phyloP scores from a whole-genome alignment of 2,797 vertebrate genomes.

The Arrhamphus sclerolepis region DNA sequence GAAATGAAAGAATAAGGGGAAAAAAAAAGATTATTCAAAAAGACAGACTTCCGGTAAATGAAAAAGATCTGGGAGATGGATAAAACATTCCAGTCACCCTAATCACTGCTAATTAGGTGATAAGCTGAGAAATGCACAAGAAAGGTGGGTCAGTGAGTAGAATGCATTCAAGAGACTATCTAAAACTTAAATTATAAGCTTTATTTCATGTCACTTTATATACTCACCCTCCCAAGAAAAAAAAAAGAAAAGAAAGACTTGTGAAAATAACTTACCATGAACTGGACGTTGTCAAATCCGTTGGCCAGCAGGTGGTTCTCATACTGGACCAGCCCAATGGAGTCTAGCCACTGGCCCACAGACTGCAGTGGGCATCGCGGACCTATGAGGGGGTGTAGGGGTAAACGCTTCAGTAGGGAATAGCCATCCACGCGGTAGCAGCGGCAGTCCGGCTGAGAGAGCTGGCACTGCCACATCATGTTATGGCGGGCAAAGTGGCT shows the following conservation, averaged over 20 bases:
- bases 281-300: slow-evolving; percentile 98
- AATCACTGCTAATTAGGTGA: slow-evolving; percentile 19
- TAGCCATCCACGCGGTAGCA: slow-evolving; percentile 98
- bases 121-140: slow-evolving; percentile 10
- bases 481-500: slow-evolving; percentile 94
- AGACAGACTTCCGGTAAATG: slow-evolving; percentile 10
- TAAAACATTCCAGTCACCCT: background rate
- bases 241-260: background rate
- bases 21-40: slow-evolving; percentile 17
- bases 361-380: slow-evolving; percentile 96
- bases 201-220: too few relatives aligned
- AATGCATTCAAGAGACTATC: background rate
- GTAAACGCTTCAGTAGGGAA: slow-evolving; percentile 97
- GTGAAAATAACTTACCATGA: slow-evolving; percentile 90
- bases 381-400: slow-evolving; percentile 99
- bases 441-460: slow-evolving; percentile 98
- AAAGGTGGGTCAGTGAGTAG: background rate
- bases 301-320: slow-evolving; percentile 99
- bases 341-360: slow-evolving; percentile 98
- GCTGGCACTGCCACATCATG: slow-evolving; percentile 99
- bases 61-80: slow-evolving; percentile 17
- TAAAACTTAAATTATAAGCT: slow-evolving; percentile 15
- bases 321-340: slow-evolving; percentile 97
- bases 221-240: background rate
- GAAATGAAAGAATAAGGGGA: slow-evolving; percentile 11